Evolutionary conservation across 2,888 invertebrate genomes (phyloP).

Genomic region (Caenorhabditis wallacei): DNA sequence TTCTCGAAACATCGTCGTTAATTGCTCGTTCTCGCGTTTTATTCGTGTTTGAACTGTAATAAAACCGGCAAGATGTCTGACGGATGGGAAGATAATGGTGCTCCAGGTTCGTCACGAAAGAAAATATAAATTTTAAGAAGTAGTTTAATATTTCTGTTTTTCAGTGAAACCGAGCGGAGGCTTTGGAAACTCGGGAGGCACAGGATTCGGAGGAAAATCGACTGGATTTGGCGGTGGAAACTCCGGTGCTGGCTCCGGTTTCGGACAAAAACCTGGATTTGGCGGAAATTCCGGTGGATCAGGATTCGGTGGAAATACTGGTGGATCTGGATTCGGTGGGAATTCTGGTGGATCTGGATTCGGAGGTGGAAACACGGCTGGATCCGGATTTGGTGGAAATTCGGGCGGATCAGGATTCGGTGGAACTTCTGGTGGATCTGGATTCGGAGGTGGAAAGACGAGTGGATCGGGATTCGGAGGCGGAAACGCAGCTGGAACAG

Average conservation of each 20-base stretch:
- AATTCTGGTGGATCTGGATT: background rate
- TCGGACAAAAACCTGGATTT: slow-evolving; percentile 9
- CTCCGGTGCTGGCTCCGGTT: background rate
- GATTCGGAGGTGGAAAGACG: background rate
- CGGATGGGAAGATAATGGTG: slow-evolving; percentile 7
- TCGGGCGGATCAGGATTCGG: slow-evolving; percentile 19
- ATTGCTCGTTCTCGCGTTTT: background rate
- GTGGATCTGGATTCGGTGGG: slow-evolving; percentile 9
- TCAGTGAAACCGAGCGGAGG: slow-evolving; percentile 16
- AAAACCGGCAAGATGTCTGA: background rate
- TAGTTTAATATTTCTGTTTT: background rate
- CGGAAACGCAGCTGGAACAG: slow-evolving; percentile 10
- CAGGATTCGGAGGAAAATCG: slow-evolving; percentile 6
- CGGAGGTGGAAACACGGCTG: slow-evolving; percentile 21
- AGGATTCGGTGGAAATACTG: slow-evolving; percentile 23
- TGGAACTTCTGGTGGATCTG: slow-evolving; percentile 11
- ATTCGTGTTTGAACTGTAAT: background rate
- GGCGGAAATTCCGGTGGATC: slow-evolving; percentile 20
- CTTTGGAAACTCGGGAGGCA: slow-evolving; percentile 1
- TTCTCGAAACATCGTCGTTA: background rate
- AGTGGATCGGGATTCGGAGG: slow-evolving; percentile 6
- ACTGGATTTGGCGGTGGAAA: slow-evolving; percentile 5
- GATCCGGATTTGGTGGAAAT: slow-evolving; percentile 20
- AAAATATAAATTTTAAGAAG: background rate
- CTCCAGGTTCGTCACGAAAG: background rate